Conservation (phyloP, 1,140 invertebrate species). For the Aphaenogaster ashmeadi region DNA sequence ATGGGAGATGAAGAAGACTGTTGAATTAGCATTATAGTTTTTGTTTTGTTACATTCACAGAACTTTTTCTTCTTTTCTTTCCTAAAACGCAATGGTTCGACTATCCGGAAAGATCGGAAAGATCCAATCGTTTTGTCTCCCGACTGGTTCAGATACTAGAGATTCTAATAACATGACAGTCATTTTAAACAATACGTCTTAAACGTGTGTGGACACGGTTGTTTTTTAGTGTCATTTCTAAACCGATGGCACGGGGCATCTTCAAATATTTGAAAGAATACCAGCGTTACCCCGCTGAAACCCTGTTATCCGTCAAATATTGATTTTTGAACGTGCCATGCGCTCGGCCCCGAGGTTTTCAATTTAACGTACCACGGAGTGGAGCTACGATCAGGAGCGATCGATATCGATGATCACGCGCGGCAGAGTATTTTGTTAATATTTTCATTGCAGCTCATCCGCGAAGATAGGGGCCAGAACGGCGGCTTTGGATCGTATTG, state of each 20-base stretch:
- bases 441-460: slow-evolving; percentile 64
- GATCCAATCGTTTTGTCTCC: not conserved
- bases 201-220: not conserved
- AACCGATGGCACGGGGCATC: slow-evolving; percentile 3
- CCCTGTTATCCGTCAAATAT: slow-evolving; percentile 48
- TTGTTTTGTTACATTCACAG: not conserved
- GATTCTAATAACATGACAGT: slow-evolving; percentile 13
- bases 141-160: not conserved
- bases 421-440: slow-evolving; percentile 60
- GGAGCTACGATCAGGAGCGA: slow-evolving; percentile 13
- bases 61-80: not conserved
- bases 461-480: slow-evolving; percentile 41
- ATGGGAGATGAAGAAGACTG: not conserved
- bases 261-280: slow-evolving; percentile 58
- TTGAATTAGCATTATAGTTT: slow-evolving; percentile 9
- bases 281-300: slow-evolving; percentile 17
- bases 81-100: not conserved
- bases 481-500: slow-evolving; percentile 50
- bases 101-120: not conserved
- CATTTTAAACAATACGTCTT: not conserved
- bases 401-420: slow-evolving; percentile 56
- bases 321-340: slow-evolving; percentile 54
- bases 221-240: slow-evolving; percentile 30
- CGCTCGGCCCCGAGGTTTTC: slow-evolving; percentile 41
- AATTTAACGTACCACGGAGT: slow-evolving; percentile 35